Evolutionary conservation across 2,888 invertebrate species (phyloP).

Genomic region (Nowickia ferox): DNA sequence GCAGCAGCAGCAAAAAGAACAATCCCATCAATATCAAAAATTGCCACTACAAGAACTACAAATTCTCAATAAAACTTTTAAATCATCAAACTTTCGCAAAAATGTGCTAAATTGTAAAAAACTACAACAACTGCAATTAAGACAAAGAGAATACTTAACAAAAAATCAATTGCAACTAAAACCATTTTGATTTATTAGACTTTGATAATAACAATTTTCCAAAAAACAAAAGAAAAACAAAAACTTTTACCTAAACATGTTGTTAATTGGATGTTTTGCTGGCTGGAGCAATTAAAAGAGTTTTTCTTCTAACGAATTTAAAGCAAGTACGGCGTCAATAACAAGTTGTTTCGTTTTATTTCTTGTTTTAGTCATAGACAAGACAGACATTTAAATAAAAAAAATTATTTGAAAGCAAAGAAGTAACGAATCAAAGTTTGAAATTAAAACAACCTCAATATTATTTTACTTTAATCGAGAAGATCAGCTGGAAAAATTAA

Average conservation of each 20-base stretch:
- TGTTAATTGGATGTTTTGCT: neutral
- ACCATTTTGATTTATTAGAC: slow-evolving; percentile 42
- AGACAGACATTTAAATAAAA: slow-evolving; percentile 39
- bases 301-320: neutral
- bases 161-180: slow-evolving; percentile 32
- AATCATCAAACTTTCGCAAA: slow-evolving; percentile 52
- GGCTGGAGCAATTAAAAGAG: neutral
- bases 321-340: slow-evolving; percentile 62
- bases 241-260: no score
- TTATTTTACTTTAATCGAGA: slow-evolving; percentile 55
- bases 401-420: slow-evolving; percentile 23
- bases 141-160: slow-evolving; percentile 6
- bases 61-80: slow-evolving; percentile 44
- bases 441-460: neutral
- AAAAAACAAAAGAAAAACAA: neutral
- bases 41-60: slow-evolving; percentile 44
- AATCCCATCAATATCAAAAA: slow-evolving; percentile 35
- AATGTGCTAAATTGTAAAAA: slow-evolving; percentile 55
- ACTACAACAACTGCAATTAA: slow-evolving; percentile 26
- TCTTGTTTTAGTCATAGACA: slow-evolving; percentile 1
- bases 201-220: neutral
- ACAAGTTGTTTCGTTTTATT: slow-evolving; percentile 68
- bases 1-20: slow-evolving; percentile 41
- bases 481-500: slow-evolving; percentile 22
- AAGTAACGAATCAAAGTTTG: slow-evolving; percentile 17